Base-by-base conservation (phyloP, 2,888 invertebrate genomes). In the Cephonodes hylas region DNA sequence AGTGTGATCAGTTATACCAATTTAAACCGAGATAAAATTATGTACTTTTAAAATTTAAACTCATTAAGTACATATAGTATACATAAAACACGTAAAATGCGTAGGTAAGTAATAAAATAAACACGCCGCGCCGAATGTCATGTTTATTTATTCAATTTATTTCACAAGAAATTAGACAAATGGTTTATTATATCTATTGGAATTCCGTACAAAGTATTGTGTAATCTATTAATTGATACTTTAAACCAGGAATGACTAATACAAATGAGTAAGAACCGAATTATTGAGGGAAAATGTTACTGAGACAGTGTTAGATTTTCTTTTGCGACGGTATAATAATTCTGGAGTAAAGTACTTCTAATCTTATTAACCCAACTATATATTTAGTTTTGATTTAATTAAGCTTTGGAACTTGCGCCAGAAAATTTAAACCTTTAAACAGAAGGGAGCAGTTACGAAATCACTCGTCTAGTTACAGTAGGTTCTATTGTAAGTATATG, bases 151-250 rank as follows among this genome's bases (percentile, higher is more conserved):
- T 10, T 27, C 25, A 53, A 53, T 31, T n/a, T n/a, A 18, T 53
- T 53, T 31, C 53, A 18, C 53, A 18, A 53, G 53, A 53, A 53
- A 27, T 53, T 53, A 53, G 27, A 53, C 53, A 53, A 53, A 18
- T 53, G 27, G 53, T 53, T 53, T 53, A 10, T 27, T 53, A 53
- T 44, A 44, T 38, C 38, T 53, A 53, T 53, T 31, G 27, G 18
- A 53, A 27, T 18, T 31, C 31, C 15, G 13, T n/a, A 10, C n/a
- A 31, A 10, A 15, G 27, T 48, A 48, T 48, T 31, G 31, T 53
- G 31, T 31, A 53, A 53, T 31, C 53, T 53, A 31, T 53, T 53
- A 53, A 31, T 53, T 53, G 53, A 53, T 53, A 31, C 31, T 53
- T 27, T 10, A 18, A 53, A 31, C 31, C 53, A 31, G 53, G 53